phyloP scores from a whole-genome alignment of 1,140 invertebrate species.

The Hycleus phaleratus region DNA sequence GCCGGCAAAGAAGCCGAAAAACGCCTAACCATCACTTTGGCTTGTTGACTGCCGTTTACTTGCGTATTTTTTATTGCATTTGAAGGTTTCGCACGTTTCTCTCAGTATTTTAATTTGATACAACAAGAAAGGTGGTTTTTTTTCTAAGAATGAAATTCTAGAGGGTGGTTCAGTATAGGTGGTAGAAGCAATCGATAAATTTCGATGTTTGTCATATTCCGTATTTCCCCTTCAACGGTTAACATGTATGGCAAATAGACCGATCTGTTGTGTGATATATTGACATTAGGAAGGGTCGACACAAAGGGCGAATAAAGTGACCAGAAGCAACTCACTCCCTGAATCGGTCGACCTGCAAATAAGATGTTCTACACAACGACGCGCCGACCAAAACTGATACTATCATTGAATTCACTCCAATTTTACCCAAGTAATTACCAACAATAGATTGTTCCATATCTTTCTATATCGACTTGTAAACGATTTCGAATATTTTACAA shows the following conservation, averaged over 20 bases:
- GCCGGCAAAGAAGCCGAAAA: conserved; percentile 30
- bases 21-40: conserved; percentile 9
- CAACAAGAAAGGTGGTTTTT: no score
- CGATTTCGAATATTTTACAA: no score
- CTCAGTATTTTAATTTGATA: no score
- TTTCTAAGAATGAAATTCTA: no score
- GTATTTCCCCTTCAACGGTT: background rate
- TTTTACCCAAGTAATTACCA: no score
- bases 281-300: conserved; percentile 24
- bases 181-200: background rate
- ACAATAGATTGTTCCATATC: no score
- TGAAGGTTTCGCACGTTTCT: no score
- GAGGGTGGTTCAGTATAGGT: no score
- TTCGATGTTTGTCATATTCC: background rate
- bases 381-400: conserved; percentile 1
- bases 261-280: conserved; percentile 26
- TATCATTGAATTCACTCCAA: conserved; percentile 1
- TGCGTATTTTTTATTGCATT: conserved; percentile 11
- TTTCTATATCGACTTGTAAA: no score
- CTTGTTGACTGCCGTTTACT: conserved; percentile 29
- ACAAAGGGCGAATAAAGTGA: conserved; percentile 31
- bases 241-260: conserved; percentile 23
- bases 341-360: conserved; percentile 31
- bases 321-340: conserved; percentile 20
- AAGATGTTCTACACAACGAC: conserved; percentile 28